phyloP scores from a whole-genome alignment of 2,888 invertebrate genomes.

The Patella caerulea region DNA sequence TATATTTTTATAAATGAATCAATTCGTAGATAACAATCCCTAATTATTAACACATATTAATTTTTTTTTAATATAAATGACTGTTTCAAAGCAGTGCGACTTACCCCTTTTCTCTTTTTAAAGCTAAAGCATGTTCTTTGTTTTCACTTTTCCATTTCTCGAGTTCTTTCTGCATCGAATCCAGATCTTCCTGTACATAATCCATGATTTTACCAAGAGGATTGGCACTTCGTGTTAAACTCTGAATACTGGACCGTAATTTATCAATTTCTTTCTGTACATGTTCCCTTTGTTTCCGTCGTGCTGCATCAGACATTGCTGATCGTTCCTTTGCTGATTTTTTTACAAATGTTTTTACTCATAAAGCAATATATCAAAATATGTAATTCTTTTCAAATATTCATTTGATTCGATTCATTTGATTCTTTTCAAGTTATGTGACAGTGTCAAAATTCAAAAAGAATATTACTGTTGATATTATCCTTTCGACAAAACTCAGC shows the following conservation, averaged over 20 bases:
- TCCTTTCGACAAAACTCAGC: too few species aligned
- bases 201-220: conserved; percentile 95
- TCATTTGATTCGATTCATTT: too few species aligned
- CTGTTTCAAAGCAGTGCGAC: conserved; percentile 33
- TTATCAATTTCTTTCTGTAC: conserved; percentile 85
- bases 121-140: conserved; percentile 79
- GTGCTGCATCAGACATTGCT: conserved; percentile 64
- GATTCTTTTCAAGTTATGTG: too few species aligned
- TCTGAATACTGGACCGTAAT: conserved; percentile 87
- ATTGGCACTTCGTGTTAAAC: conserved; percentile 89
- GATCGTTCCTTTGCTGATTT: conserved; percentile 45
- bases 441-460: too few species aligned
- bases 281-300: conserved; percentile 78
- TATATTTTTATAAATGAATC: too few species aligned
- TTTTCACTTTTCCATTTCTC: conserved; percentile 87
- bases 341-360: too few species aligned
- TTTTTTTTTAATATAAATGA: too few species aligned
- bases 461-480: too few species aligned
- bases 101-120: conserved; percentile 84
- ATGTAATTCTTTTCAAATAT: too few species aligned
- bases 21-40: too few species aligned
- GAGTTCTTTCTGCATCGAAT: conserved; percentile 94
- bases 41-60: too few species aligned
- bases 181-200: conserved; percentile 95
- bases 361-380: too few species aligned